Percentiles rank a stretch among this genome's conserved stretches.
phyloP scores from a whole-genome alignment of 2,797 vertebrate species.

The Melanotaenia parkinsoni region DNA sequence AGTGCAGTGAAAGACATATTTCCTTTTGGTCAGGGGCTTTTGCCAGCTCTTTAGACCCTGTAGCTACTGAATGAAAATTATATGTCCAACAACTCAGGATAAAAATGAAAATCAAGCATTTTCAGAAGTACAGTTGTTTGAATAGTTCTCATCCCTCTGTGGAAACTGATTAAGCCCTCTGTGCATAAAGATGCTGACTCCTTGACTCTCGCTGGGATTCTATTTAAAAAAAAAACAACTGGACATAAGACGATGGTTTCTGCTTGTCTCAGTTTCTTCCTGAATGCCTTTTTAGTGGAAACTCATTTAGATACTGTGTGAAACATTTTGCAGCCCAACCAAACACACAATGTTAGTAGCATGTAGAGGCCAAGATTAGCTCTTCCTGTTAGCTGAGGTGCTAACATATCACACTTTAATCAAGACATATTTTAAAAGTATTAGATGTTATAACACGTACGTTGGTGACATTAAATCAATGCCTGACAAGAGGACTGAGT shows the following conservation, averaged over 20 bases:
- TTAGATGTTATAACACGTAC: neutral
- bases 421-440: neutral
- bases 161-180: constrained; percentile 32
- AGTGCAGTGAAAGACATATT: neutral
- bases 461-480: neutral
- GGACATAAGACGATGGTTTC: constrained; percentile 5
- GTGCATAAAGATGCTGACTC: constrained; percentile 26
- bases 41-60: neutral
- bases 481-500: neutral
- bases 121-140: constrained; percentile 15
- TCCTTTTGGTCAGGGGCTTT: constrained; percentile 4
- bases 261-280: constrained; percentile 15
- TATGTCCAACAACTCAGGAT: constrained; percentile 12
- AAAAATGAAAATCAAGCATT: constrained; percentile 31
- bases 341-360: neutral
- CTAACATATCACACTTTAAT: neutral
- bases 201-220: neutral
- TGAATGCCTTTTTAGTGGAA: neutral
- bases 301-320: neutral
- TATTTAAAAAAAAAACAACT: neutral
- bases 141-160: constrained; percentile 14
- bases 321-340: neutral
- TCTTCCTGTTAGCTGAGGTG: neutral
- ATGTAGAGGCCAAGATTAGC: neutral
- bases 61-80: constrained; percentile 26